phyloP scores from a whole-genome alignment of 2,797 vertebrate genomes.

The Syngnathus acus region DNA sequence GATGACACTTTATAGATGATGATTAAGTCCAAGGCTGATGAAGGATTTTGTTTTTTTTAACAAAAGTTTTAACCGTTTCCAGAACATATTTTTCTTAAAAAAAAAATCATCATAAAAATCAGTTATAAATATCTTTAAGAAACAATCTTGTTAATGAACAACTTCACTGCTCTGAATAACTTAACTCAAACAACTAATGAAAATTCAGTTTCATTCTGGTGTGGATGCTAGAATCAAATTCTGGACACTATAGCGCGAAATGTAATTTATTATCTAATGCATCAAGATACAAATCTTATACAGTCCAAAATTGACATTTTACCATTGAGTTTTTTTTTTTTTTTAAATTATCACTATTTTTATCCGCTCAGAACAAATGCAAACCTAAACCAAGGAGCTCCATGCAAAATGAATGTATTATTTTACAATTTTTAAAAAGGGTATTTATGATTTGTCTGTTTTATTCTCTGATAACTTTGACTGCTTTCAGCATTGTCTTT shows the following conservation, averaged over 20 bases:
- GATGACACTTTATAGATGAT: too few relatives aligned
- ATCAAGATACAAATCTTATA: constrained; percentile 6
- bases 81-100: background rate
- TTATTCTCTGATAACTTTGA: background rate
- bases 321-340: background rate
- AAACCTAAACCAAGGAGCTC: background rate
- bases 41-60: background rate
- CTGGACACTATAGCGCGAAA: background rate
- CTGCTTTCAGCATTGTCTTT: background rate
- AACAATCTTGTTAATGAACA: background rate
- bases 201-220: background rate
- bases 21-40: background rate
- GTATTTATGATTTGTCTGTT: background rate
- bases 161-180: background rate
- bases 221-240: background rate
- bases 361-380: background rate
- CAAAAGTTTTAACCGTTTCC: too few relatives aligned
- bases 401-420: background rate
- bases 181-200: background rate
- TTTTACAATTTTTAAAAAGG: background rate
- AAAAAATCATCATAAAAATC: background rate
- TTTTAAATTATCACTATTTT: too few relatives aligned
- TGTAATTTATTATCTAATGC: constrained; percentile 16
- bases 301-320: background rate
- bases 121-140: background rate